A percentile compares a stretch with the other conserved stretches of the same genome.
phyloP scores from a whole-genome alignment of 2,797 vertebrate genomes.

The Acipenser transmontanus region DNA sequence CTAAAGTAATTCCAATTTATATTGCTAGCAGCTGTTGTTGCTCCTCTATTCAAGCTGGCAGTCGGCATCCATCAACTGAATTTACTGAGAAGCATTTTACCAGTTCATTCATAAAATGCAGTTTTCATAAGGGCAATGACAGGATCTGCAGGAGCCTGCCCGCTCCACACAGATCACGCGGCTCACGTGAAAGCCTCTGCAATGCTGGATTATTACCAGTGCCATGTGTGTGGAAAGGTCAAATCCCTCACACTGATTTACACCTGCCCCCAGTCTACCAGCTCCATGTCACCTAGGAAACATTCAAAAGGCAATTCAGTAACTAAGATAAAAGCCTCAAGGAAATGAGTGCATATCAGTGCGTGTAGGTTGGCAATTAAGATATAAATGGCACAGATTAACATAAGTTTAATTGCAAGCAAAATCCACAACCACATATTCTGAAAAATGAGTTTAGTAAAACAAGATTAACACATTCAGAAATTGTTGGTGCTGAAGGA shows the following conservation, averaged over 20 bases:
- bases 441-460: slow-evolving; percentile 13
- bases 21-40: not conserved
- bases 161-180: slow-evolving; percentile 3
- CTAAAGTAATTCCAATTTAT: no score
- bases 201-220: not conserved
- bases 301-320: not conserved
- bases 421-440: slow-evolving; percentile 34
- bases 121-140: not conserved
- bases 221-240: not conserved
- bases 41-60: not conserved
- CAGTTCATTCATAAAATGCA: not conserved
- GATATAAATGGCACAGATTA: slow-evolving; percentile 20
- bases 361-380: not conserved
- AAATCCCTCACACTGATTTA: slow-evolving; percentile 13
- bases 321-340: not conserved
- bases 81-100: not conserved
- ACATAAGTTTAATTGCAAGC: slow-evolving; percentile 46
- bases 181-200: not conserved
- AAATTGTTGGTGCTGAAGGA: no score
- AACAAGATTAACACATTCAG: no score
- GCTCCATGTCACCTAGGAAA: not conserved
- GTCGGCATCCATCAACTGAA: not conserved
- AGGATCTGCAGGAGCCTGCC: not conserved
- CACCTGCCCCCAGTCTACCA: slow-evolving; percentile 7
- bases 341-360: not conserved